Conservation (phyloP, 2,888 invertebrate genomes). For the Chironomus riparius region DNA sequence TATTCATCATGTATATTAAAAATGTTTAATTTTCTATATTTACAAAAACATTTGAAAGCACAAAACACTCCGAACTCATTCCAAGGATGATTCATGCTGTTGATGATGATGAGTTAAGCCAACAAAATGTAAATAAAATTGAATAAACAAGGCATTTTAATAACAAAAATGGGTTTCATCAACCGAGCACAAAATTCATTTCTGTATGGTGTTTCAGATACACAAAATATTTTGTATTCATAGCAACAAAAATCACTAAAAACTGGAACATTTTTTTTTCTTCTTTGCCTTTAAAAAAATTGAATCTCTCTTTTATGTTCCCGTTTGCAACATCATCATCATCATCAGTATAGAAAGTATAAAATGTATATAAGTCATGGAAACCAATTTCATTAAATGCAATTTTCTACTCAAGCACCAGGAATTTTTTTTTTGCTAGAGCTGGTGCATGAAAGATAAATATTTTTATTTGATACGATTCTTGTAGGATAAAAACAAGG, state of each 20-base stretch:
- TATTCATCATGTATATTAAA: no score
- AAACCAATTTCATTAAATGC: not conserved
- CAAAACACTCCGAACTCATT: not conserved
- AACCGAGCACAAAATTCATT: not conserved
- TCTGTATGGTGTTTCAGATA: not conserved
- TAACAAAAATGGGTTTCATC: conserved; percentile 1
- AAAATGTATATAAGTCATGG: not conserved
- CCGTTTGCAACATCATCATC: no score
- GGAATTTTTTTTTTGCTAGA: not conserved
- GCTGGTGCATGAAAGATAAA: no score
- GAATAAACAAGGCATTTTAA: conserved; percentile 5
- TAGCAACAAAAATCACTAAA: no score
- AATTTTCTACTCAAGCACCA: not conserved
- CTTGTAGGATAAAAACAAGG: no score
- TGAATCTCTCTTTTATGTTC: no score
- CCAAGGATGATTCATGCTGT: no score
- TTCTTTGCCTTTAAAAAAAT: no score
- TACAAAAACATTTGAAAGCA: not conserved
- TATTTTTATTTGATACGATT: no score
- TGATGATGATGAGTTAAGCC: not conserved
- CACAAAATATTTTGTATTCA: no score
- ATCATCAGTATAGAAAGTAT: not conserved
- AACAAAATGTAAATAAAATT: conserved; percentile 23
- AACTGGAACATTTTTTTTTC: no score
- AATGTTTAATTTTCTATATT: not conserved